phyloP scores from a whole-genome alignment of 2,888 invertebrate species.

The Lepetodrilus schrolli region DNA sequence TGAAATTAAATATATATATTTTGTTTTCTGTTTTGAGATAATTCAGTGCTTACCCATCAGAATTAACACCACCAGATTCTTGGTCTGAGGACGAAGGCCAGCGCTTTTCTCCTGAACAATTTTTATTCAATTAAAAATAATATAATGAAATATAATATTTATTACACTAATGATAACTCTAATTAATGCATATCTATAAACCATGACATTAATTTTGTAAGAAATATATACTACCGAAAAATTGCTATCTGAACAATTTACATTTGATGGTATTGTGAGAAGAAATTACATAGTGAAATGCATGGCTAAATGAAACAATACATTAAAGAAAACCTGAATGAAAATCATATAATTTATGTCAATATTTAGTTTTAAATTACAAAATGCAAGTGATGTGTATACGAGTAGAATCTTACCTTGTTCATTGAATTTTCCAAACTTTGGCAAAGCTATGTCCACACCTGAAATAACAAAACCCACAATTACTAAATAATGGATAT shows the following conservation, averaged over 20 bases:
- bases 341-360: not conserved
- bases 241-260: too few relatives aligned
- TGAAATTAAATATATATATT: too few relatives aligned
- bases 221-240: too few relatives aligned
- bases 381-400: not conserved
- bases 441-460: slow-evolving; percentile 64
- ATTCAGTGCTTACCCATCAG: slow-evolving; percentile 17
- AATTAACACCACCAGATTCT: not conserved
- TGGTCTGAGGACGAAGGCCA: not conserved
- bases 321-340: not conserved
- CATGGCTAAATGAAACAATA: not conserved
- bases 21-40: too few relatives aligned
- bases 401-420: slow-evolving; percentile 36
- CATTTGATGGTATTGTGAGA: too few relatives aligned
- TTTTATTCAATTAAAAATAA: too few relatives aligned
- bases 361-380: not conserved
- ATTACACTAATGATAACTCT: not conserved
- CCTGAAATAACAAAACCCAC: slow-evolving; percentile 51
- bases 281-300: too few relatives aligned
- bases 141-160: not conserved
- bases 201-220: too few relatives aligned
- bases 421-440: slow-evolving; percentile 51
- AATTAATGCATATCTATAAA: too few relatives aligned
- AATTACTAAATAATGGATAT: too few relatives aligned
- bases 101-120: not conserved